Evolutionary conservation across 2,113 vertebrate genomes (phyloP).

Genomic region (Hyperopisus bebe): DNA sequence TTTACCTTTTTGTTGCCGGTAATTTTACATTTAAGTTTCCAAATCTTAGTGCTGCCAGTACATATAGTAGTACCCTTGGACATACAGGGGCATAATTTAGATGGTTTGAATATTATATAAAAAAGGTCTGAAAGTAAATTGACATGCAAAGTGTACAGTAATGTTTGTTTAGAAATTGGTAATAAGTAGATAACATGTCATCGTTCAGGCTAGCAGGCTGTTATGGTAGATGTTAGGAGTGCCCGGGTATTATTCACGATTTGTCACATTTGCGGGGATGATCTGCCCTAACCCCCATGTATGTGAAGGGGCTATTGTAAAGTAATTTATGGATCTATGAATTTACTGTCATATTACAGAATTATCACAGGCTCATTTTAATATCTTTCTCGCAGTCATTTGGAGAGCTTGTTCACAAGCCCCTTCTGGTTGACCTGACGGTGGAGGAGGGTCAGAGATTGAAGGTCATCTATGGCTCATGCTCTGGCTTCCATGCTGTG

Average conservation of each 20-base stretch:
- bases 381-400: conserved; percentile 71
- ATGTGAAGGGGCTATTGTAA: neutral
- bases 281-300: neutral
- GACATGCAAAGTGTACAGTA: neutral
- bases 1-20: neutral
- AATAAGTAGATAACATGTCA: neutral
- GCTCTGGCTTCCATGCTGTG: conserved; percentile 89
- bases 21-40: neutral
- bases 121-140: neutral
- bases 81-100: neutral
- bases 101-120: neutral
- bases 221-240: neutral
- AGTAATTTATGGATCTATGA: neutral
- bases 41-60: neutral
- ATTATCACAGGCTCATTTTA: neutral
- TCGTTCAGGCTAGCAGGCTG: neutral
- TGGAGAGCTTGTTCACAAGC: conserved; percentile 90
- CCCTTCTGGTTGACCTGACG: conserved; percentile 89
- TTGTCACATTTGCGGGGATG: neutral
- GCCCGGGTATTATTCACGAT: neutral
- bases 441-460: conserved; percentile 96
- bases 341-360: neutral
- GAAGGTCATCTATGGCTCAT: conserved; percentile 97
- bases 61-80: neutral
- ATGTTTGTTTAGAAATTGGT: neutral